Evolutionary conservation across 2,797 vertebrate species (phyloP), one percentile per base, ranked within the genome.

Genomic region (Pantherophis alleghaniensis): DNA sequence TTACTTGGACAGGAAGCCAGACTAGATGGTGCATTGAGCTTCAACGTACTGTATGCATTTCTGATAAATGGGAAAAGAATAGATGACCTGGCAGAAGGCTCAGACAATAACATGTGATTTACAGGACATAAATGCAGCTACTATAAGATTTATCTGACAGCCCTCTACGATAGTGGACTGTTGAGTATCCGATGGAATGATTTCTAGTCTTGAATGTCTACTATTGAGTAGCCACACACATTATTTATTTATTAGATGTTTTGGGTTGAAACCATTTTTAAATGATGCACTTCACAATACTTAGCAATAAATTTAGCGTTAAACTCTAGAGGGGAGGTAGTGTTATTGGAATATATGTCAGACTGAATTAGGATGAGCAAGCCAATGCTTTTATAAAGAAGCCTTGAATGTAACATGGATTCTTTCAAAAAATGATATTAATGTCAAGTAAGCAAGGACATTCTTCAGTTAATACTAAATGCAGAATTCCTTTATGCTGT

Each of bases 31-130:
- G 96, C 96, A 97, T 96, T 95, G 94, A 97, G 96, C 96, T 97
- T 97, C 97, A 96, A 97, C 94, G 96, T 97, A 98, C 98, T 97
- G 97, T 97, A 98, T 97, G 97, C 97, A 98, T 98, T 98, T 98
- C 98, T 99, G 99, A 99, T 98, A 98, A 98, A 99, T 99, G 98
- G 98, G 97, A 97, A 98, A 98, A 99, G 98, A 99, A 99, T 98
- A 98, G 98, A 99, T 99, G 98, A 98, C 98, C 98, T 98, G 99
- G 99, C 99, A 99, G 98, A 98, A 98, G 98, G 98, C 98, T 98
- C 97, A 98, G 98, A 99, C 98, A 98, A 99, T 99, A 99, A 99
- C 98, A 98, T 98, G 98, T 99, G 99, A 99, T 99, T 98, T 99
- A 99, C 98, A 99, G 98, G 98, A 99, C 98, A 98, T 98, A 98